Base-by-base conservation (phyloP, 2,113 vertebrate species). In the Gallinago jamesoni region DNA sequence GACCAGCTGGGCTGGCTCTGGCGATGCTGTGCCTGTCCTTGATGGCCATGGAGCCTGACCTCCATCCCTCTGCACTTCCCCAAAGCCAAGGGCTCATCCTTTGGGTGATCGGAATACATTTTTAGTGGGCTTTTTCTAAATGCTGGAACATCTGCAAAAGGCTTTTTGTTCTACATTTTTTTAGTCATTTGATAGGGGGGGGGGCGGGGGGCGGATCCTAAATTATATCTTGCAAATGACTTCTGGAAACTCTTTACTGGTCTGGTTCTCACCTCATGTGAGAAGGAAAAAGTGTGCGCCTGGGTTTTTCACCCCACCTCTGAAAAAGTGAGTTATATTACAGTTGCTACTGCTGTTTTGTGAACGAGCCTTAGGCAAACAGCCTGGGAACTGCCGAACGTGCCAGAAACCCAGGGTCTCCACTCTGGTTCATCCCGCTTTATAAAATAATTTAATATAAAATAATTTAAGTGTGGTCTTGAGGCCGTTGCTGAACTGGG, bases 401-500 rank as follows among this genome's bases (percentile, higher is more conserved):
- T 76, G 74, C 59, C 45, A 37, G 23, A 68, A 35, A 73, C 27
- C 37, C 47, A 43, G 60, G 69, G n/a, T n/a, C n/a, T 17, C 0
- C 0, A 48, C 18, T 69, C 67, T 57, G 64, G 25, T 39, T 64
- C 35, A 43, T 81, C 43, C 39, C 2, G 4, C 22, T 66, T 91
- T 80, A 30, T 43, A 91, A 93, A 68, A 87, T 28, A 69, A 87
- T 75, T 53, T 30, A 67, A 57, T 78, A 70, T 6, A 56, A 91
- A 81, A 90, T 59, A 67, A 84, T 59, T 81, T 50, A 66, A 59
- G 45, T 6, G 3, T 23, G 7, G 50, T 31, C 20, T 69, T 69
- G 35, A 85, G 24, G 59, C 31, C 3, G 2, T 20, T 74, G 72
- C 41, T 88, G 70, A 77, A 39, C 9, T 69, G 25, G 19, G 60